Evolutionary conservation across 2,797 vertebrate genomes (phyloP), one percentile per base, ranked within the genome.

Genomic region (Platyrinchus mystaceus): DNA sequence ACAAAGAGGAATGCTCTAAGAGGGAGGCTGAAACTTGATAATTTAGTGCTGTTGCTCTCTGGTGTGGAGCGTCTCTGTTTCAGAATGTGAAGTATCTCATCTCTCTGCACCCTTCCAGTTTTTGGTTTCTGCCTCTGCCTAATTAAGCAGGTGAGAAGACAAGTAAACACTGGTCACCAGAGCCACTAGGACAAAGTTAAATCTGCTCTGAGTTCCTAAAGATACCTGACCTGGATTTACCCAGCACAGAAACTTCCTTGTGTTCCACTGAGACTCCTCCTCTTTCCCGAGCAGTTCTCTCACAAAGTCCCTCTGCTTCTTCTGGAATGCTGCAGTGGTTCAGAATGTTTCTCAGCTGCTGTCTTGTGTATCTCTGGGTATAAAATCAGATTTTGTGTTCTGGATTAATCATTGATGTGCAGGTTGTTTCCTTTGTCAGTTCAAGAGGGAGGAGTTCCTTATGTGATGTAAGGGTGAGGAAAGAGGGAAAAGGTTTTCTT

Each of bases 151-250:
- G 44, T 83, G 84, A 88, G 82, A 88, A 88, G 84, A 83, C 53
- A 68, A 62, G 43, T 80, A 71, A 91, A 69, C 70, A 28, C 16
- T 0, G 0, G 23, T 77, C 67, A 50, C 60, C 17, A 19, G 41
- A 91, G 87, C 80, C 67, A 53, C 43, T 43, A 5, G 93, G 88
- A 76, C 84, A 59, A 47, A 58, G 52, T 84, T 89, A 94, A 90
- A 89, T 83, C 81, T 92, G 49, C 60, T 62, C 56, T 0, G 1
- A 66, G 78, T 90, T 94, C 60, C 79, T 89, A 41, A 53, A 68
- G 80, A 26, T 90, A 66, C 76, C 16, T 94, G 86, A 80, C 86
- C 90, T 90, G 84, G 70, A 71, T 94, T 94, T 90, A 69, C 87
- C 9, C 3, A 36, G 5, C 10, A 20, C 77, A 82, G 86, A 88